Percentiles rank a stretch among this genome's conserved stretches.
phyloP scores from a whole-genome alignment of 23 tunicate genomes.

The Trididemnum nubilum region DNA sequence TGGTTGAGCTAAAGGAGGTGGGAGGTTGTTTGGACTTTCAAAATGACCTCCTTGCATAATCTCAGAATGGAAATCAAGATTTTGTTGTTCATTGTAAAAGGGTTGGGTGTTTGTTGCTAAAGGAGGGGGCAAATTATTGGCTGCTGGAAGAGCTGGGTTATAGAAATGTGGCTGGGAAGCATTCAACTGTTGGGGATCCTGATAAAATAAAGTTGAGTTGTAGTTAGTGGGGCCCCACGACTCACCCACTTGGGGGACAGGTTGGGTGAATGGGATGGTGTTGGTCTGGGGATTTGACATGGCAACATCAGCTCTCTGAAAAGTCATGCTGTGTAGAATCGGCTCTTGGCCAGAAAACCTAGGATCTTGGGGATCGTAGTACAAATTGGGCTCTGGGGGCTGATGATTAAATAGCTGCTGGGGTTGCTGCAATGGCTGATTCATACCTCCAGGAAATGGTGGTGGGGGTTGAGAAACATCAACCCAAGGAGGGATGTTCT shows the following conservation, averaged over 20 bases:
- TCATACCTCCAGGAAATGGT: conserved; percentile 15
- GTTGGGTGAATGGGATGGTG: neutral
- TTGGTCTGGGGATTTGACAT: neutral
- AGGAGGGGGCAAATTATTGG: neutral
- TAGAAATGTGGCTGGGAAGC: neutral
- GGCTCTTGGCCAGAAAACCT: conserved; percentile 16
- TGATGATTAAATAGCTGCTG: neutral
- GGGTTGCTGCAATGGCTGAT: neutral
- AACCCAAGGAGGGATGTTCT: conserved; percentile 47
- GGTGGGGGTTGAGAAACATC: conserved; percentile 59
- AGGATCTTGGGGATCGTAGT: conserved; percentile 15
- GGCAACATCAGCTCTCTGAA: conserved; percentile 4
- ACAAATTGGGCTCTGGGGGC: neutral
- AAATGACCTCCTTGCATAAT: conserved; percentile 33
- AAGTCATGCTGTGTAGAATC: conserved; percentile 35
- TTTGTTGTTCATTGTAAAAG: neutral
- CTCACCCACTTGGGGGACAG: neutral
- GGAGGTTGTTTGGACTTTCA: neutral
- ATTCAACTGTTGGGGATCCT: neutral
- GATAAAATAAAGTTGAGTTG: neutral
- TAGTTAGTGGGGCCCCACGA: neutral
- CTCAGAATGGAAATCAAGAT: conserved; percentile 12
- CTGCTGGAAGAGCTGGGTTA: neutral
- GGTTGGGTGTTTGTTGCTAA: neutral
- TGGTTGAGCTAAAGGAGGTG: neutral